Evolutionary conservation across 2,797 vertebrate genomes (phyloP).

Genomic region (Hybognathus amarus): DNA sequence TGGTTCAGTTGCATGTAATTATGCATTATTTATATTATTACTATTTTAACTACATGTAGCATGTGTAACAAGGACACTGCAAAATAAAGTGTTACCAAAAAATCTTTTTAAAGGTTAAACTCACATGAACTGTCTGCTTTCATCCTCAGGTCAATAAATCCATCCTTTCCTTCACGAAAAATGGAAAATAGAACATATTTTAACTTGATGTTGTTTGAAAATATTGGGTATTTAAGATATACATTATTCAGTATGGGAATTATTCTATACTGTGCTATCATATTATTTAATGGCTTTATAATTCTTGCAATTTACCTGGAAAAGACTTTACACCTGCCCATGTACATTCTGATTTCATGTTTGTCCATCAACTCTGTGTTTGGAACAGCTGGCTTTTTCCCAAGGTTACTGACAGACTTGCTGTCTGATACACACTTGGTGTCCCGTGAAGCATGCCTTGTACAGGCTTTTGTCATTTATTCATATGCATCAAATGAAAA

Average conservation of each 20-base stretch:
- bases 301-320: not conserved
- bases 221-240: conserved; percentile 38
- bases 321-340: not conserved
- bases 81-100: not conserved
- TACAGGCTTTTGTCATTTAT: conserved; percentile 58
- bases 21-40: not conserved
- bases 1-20: not conserved
- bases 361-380: conserved; percentile 37
- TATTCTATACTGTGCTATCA: not conserved
- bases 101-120: too few relatives aligned
- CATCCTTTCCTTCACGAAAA: not conserved
- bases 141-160: too few relatives aligned
- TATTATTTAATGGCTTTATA: not conserved
- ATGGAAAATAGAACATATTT: conserved; percentile 54
- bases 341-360: not conserved
- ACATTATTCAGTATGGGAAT: not conserved
- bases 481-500: conserved; percentile 56
- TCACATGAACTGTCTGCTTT: too few relatives aligned
- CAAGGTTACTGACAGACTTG: conserved; percentile 49
- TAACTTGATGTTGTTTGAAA: conserved; percentile 53
- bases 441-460: conserved; percentile 39
- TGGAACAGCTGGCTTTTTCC: conserved; percentile 54
- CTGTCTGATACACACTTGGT: conserved; percentile 12
- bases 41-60: not conserved
- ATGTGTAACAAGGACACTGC: not conserved